Conservation (phyloP, 2,113 vertebrate species). For the Carlito syrichta region DNA sequence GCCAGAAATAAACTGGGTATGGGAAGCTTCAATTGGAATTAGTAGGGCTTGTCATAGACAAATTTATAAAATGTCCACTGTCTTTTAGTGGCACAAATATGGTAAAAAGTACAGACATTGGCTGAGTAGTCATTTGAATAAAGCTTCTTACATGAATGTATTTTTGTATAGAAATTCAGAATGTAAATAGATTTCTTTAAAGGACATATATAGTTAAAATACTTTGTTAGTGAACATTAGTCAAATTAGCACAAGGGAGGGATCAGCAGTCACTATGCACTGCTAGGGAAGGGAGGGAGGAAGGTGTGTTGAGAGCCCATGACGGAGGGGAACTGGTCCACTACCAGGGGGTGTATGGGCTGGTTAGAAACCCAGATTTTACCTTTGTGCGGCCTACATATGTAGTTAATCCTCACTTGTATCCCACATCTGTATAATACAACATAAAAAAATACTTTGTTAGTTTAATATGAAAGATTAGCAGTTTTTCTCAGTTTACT, state of each 20-base stretch:
- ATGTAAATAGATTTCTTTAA: not conserved
- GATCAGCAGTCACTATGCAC: no score
- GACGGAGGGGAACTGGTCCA: no score
- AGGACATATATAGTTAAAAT: not conserved
- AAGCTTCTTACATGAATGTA: not conserved
- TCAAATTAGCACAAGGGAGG: no score
- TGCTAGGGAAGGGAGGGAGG: no score
- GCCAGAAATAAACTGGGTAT: not conserved
- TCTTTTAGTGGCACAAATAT: not conserved
- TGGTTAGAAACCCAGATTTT: no score
- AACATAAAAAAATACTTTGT: slow-evolving; percentile 17
- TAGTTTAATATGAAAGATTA: not conserved
- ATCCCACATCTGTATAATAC: no score
- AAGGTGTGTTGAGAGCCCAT: no score
- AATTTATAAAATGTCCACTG: not conserved
- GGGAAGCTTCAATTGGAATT: slow-evolving; percentile 26
- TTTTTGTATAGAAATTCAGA: not conserved
- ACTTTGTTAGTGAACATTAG: not conserved
- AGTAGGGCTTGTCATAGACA: not conserved
- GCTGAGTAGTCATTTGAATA: not conserved
- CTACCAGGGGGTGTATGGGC: no score
- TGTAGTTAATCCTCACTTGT: no score
- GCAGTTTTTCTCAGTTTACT: not conserved
- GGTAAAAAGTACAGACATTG: not conserved
- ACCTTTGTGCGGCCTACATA: no score